A percentile compares a stretch with the other conserved stretches of the same genome.
Evolutionary conservation across 2,888 invertebrate genomes (phyloP).

Genomic region (Lasioglossum malachurum): DNA sequence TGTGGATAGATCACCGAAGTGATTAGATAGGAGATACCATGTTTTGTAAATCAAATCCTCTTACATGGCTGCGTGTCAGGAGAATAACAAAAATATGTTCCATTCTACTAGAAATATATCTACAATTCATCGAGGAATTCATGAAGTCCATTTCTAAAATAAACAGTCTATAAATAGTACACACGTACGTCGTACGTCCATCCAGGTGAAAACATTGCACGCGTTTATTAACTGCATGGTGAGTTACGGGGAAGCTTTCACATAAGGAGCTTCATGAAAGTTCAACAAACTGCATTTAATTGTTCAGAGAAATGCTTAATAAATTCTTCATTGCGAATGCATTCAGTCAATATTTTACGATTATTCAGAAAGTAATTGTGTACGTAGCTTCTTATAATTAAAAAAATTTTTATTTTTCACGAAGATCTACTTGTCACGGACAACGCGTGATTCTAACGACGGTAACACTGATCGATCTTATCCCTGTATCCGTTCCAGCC

Average conservation of each 20-base stretch:
- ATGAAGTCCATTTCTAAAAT: neutral
- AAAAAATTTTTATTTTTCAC: too few species aligned
- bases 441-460: too few species aligned
- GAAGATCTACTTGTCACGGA: too few species aligned
- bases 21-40: neutral
- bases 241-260: neutral
- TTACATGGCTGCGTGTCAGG: neutral
- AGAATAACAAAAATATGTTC: neutral
- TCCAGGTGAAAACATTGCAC: neutral
- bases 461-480: too few species aligned
- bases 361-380: too few species aligned
- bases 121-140: neutral
- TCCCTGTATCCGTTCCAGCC: neutral
- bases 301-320: neutral
- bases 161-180: neutral
- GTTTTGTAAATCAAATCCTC: neutral
- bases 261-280: neutral
- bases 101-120: neutral
- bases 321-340: neutral
- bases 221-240: neutral
- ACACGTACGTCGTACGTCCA: neutral
- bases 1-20: neutral
- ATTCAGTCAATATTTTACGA: neutral
- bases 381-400: too few species aligned
- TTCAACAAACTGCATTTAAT: neutral